Percentiles rank a stretch among this genome's conserved stretches.
phyloP scores from a whole-genome alignment of 2,113 vertebrate genomes.

The Eidolon helvum region DNA sequence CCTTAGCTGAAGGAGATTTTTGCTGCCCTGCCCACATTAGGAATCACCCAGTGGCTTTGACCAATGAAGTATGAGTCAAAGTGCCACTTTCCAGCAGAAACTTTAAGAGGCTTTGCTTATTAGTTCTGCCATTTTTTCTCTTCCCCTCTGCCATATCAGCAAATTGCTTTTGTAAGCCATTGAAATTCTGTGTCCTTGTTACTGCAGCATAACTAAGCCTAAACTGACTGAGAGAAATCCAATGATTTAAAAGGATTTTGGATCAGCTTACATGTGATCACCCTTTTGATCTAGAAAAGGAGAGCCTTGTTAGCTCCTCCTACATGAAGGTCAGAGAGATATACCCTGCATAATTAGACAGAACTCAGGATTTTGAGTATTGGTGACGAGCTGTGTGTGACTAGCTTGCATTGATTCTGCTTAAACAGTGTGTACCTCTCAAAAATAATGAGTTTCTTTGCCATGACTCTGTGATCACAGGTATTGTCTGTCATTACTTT shows the following conservation, averaged over 20 bases:
- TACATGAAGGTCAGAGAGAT: not conserved
- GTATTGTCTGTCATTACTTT: not conserved
- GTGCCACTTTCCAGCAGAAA: not conserved
- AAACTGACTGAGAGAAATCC: not conserved
- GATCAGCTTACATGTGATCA: not conserved
- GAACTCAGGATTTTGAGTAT: not conserved
- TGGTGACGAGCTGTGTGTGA: not conserved
- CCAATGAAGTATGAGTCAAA: not conserved
- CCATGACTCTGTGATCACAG: not conserved
- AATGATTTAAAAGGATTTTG: not conserved
- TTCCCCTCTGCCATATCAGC: not conserved
- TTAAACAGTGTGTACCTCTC: not conserved
- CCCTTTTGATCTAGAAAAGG: not conserved
- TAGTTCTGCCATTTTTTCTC: not conserved
- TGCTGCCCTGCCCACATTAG: not conserved
- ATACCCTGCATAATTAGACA: not conserved
- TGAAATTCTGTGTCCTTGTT: not conserved
- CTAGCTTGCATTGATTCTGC: not conserved
- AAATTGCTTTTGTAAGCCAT: not conserved
- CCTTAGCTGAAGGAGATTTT: not conserved
- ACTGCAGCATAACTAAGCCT: not conserved
- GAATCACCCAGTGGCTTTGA: not conserved
- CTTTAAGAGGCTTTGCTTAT: not conserved
- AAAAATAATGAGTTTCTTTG: not conserved
- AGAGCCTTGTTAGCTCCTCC: not conserved